These are phyloP conservation scores for Pseudonaja textilis DNA, from an alignment of 2,113 vertebrate genomes.

Conservation along the genomic window DNA sequence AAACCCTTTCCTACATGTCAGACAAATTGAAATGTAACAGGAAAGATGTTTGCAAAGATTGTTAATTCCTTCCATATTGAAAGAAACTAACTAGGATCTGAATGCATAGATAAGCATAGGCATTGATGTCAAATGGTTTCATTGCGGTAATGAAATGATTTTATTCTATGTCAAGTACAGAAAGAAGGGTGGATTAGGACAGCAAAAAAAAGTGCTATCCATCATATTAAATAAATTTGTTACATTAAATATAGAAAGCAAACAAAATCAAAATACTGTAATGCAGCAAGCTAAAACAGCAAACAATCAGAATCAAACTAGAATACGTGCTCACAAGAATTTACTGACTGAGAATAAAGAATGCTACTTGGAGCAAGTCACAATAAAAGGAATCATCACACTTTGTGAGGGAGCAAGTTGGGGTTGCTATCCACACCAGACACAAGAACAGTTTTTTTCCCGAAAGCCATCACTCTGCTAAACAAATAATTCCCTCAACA, in stretches of 20 bases:
- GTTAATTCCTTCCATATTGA: not conserved
- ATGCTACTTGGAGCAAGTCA: not conserved
- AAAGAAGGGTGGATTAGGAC: not conserved
- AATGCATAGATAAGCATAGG: not conserved
- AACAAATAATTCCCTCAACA: too few relatives aligned
- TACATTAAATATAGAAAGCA: not conserved
- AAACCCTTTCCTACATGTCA: not conserved
- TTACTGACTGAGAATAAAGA: not conserved
- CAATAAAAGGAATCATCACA: not conserved
- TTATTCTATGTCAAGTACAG: not conserved
- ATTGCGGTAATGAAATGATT: not conserved
- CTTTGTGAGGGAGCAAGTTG: not conserved
- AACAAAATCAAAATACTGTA: not conserved
- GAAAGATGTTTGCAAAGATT: not conserved
- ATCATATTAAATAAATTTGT: not conserved
- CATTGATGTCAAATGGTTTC: not conserved
- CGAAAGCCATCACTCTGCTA: too few relatives aligned
- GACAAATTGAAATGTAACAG: not conserved
- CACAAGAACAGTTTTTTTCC: too few relatives aligned
- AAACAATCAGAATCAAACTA: not conserved
- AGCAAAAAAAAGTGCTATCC: not conserved
- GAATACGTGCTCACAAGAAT: not conserved
- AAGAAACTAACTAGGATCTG: not conserved
- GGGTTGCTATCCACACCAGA: not conserved
- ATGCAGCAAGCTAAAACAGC: not conserved